phyloP scores from a whole-genome alignment of 1,140 invertebrate genomes.

The Anastrepha ludens region DNA sequence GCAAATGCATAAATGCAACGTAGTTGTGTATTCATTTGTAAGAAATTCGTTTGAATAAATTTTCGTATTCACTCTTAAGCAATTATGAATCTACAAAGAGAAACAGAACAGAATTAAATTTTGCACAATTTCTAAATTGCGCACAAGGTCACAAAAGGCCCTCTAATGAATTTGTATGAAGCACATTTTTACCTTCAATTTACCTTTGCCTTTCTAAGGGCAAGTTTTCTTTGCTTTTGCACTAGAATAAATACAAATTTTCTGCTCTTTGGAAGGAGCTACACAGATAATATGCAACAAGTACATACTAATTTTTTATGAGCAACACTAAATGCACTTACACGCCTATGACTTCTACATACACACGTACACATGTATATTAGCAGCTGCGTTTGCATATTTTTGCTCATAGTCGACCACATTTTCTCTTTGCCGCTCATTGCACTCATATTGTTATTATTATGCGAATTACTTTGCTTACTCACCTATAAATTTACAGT shows the following conservation, averaged over 20 bases:
- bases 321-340: no score
- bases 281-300: background rate
- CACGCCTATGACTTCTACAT: background rate
- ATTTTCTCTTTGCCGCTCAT: background rate
- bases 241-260: background rate
- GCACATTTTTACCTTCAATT: background rate
- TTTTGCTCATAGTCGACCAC: background rate
- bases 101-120: background rate
- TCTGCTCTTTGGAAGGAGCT: background rate
- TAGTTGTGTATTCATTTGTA: background rate
- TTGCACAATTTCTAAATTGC: background rate
- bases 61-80: background rate
- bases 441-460: background rate
- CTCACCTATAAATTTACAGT: conserved; percentile 80
- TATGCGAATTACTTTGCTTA: conserved; percentile 55
- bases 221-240: background rate
- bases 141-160: background rate
- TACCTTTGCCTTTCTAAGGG: background rate
- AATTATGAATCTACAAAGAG: conserved; percentile 3
- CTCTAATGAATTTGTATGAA: background rate
- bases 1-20: background rate
- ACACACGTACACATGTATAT: background rate
- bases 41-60: background rate
- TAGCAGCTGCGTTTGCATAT: background rate
- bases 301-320: background rate